Evolutionary conservation across 2,888 invertebrate species (phyloP), one percentile per base, ranked within the genome.

Genomic region (Sinohyriopsis cumingii): DNA sequence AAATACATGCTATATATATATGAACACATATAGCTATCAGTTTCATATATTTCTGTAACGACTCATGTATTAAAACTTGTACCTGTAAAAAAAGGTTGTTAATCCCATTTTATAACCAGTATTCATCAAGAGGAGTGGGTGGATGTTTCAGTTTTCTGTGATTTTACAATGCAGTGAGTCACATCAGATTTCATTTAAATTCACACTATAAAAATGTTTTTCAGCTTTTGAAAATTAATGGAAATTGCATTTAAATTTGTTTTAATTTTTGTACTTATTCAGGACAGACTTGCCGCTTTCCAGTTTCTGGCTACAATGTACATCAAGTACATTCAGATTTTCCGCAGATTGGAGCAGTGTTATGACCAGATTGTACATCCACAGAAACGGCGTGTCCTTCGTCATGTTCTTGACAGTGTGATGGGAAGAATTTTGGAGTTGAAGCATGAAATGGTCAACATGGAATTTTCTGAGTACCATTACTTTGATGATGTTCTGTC

Each of bases 281-380:
- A 91, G 90, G 90, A 90, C 76, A 84, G 88, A 59, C 69, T 85
- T 45, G 88, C 88, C 59, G 90, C 89, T 1, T 90, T 91, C 74
- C 90, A 91, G 73, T 82, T 88, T 24, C 73, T 90, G 65, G 90
- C 90, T 0, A 90, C 89, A 1, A 87, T 97, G 65, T 95, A 96
- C 87, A 91, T 96, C 4, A 93, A 94, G 82, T 98, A 97, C 86
- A 94, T 96, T 7, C 91, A 94, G 33, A 92, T 95, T 0, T 92
- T 95, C 28, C 93, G 94, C 78, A 93, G 93, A 81, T 88, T 97
- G 55, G 94, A 95, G 83, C 91, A 93, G 69, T 95, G 95, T 73
- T 95, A 97, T 83, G 97, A 98, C 84, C 97, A 97, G 91, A 92
- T 96, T 82, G 92, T 97, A 57, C 98, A 98, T 88, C 97, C 98